These are phyloP conservation scores for Chaitophorus viminalis DNA, from an alignment of 2,888 invertebrate species.

Conservation along the genomic window DNA sequence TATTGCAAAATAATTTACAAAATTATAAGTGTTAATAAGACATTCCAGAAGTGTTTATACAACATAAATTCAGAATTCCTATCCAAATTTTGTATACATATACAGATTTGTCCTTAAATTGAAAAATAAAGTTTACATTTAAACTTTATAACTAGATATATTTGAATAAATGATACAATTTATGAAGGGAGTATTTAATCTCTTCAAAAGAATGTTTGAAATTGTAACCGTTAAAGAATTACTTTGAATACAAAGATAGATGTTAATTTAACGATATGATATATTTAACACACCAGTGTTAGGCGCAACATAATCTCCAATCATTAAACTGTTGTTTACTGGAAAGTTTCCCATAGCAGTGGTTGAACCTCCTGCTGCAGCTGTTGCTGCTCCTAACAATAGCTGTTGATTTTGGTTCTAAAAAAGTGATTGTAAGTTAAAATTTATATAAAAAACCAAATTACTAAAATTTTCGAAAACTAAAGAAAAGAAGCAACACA, in stretches of 20 bases:
- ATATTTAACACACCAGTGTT: conserved; percentile 64
- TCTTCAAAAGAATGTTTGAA: background rate
- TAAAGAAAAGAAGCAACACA: background rate
- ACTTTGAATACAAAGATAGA: conserved; percentile 7
- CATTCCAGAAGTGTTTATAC: background rate
- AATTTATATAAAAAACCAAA: background rate
- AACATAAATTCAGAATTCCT: background rate
- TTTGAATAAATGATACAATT: background rate
- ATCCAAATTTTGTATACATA: background rate
- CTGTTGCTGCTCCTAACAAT: conserved; percentile 37
- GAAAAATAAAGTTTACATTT: background rate
- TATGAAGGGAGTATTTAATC: background rate
- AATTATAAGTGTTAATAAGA: background rate
- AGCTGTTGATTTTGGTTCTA: conserved; percentile 52
- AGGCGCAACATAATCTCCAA: conserved; percentile 75
- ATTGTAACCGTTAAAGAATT: background rate
- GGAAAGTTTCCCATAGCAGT: conserved; percentile 70
- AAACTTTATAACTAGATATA: background rate
- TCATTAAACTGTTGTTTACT: conserved; percentile 79
- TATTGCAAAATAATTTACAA: background rate
- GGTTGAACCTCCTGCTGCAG: conserved; percentile 24
- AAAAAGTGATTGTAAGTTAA: conserved; percentile 38
- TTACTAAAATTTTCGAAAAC: background rate
- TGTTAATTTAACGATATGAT: conserved; percentile 33
- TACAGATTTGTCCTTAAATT: background rate